A percentile compares a stretch with the other conserved stretches of the same genome.
These are phyloP conservation scores for Enteromius viviparus DNA, from an alignment of 2,797 vertebrate genomes.

Conservation along the genomic window DNA sequence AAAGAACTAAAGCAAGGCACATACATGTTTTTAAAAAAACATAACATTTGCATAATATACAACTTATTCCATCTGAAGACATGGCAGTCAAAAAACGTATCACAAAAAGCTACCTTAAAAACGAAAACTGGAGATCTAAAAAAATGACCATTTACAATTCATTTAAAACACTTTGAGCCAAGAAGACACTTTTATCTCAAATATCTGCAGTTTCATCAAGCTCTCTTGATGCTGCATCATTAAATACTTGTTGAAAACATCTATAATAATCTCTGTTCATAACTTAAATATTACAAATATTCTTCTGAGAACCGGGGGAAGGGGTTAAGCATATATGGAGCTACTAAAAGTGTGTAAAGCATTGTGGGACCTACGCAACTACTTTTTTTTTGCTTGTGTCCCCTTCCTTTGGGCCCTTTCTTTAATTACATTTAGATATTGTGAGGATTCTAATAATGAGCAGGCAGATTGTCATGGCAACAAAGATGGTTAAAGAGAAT, in stretches of 20 bases:
- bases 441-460: conserved; percentile 53
- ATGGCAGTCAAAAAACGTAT: conserved; percentile 44
- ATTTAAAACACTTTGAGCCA: conserved; percentile 37
- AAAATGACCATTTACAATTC: conserved; percentile 64
- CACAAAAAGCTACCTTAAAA: conserved; percentile 53
- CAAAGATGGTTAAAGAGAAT: conserved; percentile 59
- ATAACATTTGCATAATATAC: conserved; percentile 66
- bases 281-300: conserved; percentile 75
- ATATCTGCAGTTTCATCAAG: conserved; percentile 64
- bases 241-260: conserved; percentile 72
- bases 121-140: conserved; percentile 47
- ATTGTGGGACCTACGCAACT: neutral
- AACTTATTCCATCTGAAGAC: conserved; percentile 63
- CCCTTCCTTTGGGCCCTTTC: conserved; percentile 3
- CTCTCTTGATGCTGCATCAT: conserved; percentile 59
- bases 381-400: neutral
- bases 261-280: conserved; percentile 72
- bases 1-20: conserved; percentile 81
- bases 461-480: conserved; percentile 80
- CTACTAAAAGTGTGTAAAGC: conserved; percentile 18
- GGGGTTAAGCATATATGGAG: conserved; percentile 5
- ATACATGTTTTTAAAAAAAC: conserved; percentile 71
- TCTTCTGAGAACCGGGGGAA: conserved; percentile 53
- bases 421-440: conserved; percentile 42
- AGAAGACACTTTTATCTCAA: conserved; percentile 53